These are phyloP conservation scores for Griposia aprilina DNA, from an alignment of 2,888 invertebrate genomes.

Conservation along the genomic window DNA sequence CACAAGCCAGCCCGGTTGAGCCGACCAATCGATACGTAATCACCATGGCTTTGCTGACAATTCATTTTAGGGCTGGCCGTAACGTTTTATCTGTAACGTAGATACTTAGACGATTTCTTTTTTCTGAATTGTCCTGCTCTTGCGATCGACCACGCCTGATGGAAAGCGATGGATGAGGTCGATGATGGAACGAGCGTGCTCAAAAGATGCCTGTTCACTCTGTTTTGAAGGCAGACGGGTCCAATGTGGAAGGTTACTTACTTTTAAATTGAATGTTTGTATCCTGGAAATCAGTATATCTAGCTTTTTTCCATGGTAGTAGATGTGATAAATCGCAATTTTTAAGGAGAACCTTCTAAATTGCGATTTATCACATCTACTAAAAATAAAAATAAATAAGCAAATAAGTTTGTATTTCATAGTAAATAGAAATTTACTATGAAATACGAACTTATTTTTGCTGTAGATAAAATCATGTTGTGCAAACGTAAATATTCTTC, in stretches of 20 bases:
- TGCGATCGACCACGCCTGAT: too few relatives aligned
- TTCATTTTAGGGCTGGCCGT: slow-evolving; percentile 51
- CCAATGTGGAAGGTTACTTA: too few relatives aligned
- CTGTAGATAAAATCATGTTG: not conserved
- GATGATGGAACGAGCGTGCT: too few relatives aligned
- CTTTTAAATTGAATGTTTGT: not conserved
- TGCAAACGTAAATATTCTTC: not conserved
- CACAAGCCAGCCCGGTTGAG: slow-evolving; percentile 54
- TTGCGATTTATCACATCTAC: too few relatives aligned
- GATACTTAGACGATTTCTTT: not conserved
- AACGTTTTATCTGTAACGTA: not conserved
- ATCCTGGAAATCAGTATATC: not conserved
- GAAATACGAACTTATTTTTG: not conserved
- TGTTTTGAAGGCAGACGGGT: too few relatives aligned
- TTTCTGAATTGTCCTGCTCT: too few relatives aligned
- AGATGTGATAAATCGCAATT: not conserved
- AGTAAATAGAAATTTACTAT: too few relatives aligned
- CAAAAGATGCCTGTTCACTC: too few relatives aligned
- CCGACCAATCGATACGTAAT: slow-evolving; percentile 59
- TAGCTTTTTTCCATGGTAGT: not conserved
- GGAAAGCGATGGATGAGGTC: too few relatives aligned
- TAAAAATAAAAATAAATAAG: too few relatives aligned
- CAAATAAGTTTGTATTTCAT: too few relatives aligned
- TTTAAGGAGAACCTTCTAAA: too few relatives aligned
- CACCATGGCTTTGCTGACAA: slow-evolving; percentile 51